Base-by-base conservation (phyloP, 2,888 invertebrate species). In the Doris montereyensis region DNA sequence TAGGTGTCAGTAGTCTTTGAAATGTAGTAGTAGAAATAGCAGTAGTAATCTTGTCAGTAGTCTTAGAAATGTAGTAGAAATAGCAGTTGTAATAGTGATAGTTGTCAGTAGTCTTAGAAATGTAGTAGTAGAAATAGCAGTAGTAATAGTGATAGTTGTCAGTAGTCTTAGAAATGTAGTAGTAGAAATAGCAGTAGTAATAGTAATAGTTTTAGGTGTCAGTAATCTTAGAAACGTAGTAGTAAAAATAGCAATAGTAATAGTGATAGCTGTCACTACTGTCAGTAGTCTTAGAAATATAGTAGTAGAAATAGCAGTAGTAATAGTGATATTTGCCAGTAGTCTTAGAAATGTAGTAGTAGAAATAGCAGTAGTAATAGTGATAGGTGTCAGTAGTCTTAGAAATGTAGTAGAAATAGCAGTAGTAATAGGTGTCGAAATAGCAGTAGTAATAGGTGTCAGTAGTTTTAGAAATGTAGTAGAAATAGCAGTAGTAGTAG, bases 101-200 rank as follows among this genome's bases (percentile, higher is more conserved):
- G 5, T 21, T 13, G n/a, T 24, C 5, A 24, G 5, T 13, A 62
- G 5, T 13, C 8, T 21, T 13, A 62, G 5, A 62, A 62, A 13
- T 13, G n/a, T 62, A 62, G n/a, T 62, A 62, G n/a, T 62, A 62
- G n/a, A 13, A 62, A 62, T 62, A 62, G n/a, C n/a, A 62, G n/a
- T 62, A 62, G n/a, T 62, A 62, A 62, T 62, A 62, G n/a, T 62
- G n/a, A 62, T 68, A 68, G 5, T 26, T 26, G 5, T 26, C 13
- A 26, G 5, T 10, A 26, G 5, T 26, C 8, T 68, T 26, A 24
- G 13, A 68, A 30, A n/a, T n/a, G 30, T 26, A 26, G 30, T 68
- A 68, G 30, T 68, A 68, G 30, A 26, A 68, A 24, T 68, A 68
- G 30, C 28, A 68, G 30, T 68, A 71, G 5, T 41, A 71, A 30